These are phyloP conservation scores for Lagria hirta DNA, from an alignment of 2,888 invertebrate species.

Conservation along the genomic window DNA sequence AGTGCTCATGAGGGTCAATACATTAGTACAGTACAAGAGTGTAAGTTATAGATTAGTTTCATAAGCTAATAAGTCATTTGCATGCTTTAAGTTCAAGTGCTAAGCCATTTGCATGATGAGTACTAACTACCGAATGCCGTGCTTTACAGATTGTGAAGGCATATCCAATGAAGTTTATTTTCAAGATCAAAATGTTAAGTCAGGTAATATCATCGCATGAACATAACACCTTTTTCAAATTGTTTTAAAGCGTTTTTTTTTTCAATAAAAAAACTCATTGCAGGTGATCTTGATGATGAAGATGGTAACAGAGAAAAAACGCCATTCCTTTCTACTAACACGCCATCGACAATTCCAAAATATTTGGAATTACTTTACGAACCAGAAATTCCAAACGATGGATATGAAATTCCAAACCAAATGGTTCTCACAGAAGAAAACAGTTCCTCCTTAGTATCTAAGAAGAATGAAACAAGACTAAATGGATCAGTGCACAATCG, in stretches of 20 bases:
- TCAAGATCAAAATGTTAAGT: constrained; percentile 73
- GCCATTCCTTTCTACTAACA: constrained; percentile 51
- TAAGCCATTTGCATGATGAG: too few species aligned
- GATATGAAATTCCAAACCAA: constrained; percentile 65
- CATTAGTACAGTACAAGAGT: constrained; percentile 53
- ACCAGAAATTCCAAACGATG: constrained; percentile 55
- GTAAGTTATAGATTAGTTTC: constrained; percentile 43
- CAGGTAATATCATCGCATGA: constrained; percentile 48
- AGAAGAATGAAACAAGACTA: constrained; percentile 5
- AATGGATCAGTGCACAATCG: too few species aligned
- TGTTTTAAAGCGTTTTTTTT: too few species aligned
- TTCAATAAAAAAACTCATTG: constrained; percentile 12
- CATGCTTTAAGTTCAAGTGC: constrained; percentile 27
- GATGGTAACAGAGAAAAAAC: constrained; percentile 55
- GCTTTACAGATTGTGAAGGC: constrained; percentile 61
- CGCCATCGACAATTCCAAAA: constrained; percentile 54
- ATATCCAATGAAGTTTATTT: constrained; percentile 79
- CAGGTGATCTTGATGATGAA: constrained; percentile 54
- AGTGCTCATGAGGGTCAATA: constrained; percentile 56
- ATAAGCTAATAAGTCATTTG: constrained; percentile 20
- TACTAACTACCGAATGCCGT: constrained; percentile 36
- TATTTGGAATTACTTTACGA: constrained; percentile 70
- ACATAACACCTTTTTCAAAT: too few species aligned
- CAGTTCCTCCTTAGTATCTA: constrained; percentile 14
- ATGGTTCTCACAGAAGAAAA: constrained; percentile 15